These are phyloP conservation scores for Eledona agricola DNA, from an alignment of 2,888 invertebrate species.

Conservation along the genomic window DNA sequence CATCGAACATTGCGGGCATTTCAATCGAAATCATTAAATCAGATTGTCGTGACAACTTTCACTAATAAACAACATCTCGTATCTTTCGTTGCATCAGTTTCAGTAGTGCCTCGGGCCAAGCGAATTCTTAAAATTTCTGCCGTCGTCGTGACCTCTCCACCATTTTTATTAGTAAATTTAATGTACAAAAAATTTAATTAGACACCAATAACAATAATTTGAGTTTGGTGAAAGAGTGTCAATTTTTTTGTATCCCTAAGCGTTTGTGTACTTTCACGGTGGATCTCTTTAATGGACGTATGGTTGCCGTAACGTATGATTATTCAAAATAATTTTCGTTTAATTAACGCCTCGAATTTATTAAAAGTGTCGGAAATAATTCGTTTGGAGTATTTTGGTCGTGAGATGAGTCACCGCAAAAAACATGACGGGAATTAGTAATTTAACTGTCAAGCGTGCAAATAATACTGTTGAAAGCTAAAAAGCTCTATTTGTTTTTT, in stretches of 20 bases:
- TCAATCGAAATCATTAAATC: too few relatives aligned
- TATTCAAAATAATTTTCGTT: conserved; percentile 3
- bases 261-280: conserved; percentile 17
- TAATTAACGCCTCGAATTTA: conserved; percentile 4
- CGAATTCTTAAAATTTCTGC: conserved; percentile 14
- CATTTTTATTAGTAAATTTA: conserved; percentile 1
- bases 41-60: conserved; percentile 26
- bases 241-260: conserved; percentile 1
- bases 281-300: background rate
- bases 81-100: conserved; percentile 19
- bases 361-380: conserved; percentile 3
- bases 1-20: too few relatives aligned
- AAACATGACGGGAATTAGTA: background rate
- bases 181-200: conserved; percentile 2
- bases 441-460: background rate
- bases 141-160: conserved; percentile 4
- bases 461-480: background rate
- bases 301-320: conserved; percentile 1
- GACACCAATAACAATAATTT: conserved; percentile 2
- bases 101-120: conserved; percentile 5
- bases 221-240: conserved; percentile 13
- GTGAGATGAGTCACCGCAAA: conserved; percentile 1
- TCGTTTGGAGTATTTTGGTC: background rate
- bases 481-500: too few relatives aligned
- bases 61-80: conserved; percentile 17